Percentiles rank a stretch among this genome's conserved stretches.
phyloP scores from a whole-genome alignment of 1,140 invertebrate genomes.

The Antheraea pernyi region DNA sequence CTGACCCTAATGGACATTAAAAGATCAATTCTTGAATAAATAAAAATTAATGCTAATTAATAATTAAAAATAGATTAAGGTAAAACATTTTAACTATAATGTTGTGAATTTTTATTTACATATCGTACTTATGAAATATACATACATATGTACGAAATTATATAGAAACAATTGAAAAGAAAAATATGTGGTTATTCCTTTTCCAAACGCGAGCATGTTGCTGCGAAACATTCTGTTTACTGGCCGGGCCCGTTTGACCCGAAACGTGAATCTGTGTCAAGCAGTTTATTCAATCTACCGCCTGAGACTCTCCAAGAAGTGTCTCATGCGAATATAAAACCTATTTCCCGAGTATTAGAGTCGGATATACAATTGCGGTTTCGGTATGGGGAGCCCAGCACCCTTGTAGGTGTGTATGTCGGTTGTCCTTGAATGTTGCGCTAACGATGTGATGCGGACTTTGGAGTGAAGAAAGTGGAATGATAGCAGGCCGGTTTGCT shows the following conservation, averaged over 20 bases:
- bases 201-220: conserved; percentile 51
- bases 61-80: no score
- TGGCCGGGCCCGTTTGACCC: conserved; percentile 65
- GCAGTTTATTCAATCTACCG: conserved; percentile 77
- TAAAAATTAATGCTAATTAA: no score
- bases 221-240: conserved; percentile 64
- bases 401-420: conserved; percentile 54
- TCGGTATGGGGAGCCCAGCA: conserved; percentile 30
- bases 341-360: conserved; percentile 25
- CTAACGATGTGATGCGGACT: conserved; percentile 43
- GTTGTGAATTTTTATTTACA: background rate
- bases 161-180: background rate
- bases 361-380: conserved; percentile 20
- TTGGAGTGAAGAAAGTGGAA: conserved; percentile 31
- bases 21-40: no score
- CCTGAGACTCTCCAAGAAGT: conserved; percentile 38
- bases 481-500: conserved; percentile 18
- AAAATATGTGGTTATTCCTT: background rate
- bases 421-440: conserved; percentile 62
- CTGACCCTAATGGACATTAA: no score
- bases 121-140: background rate
- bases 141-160: background rate
- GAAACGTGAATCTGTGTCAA: conserved; percentile 76
- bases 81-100: no score
- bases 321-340: conserved; percentile 30